A percentile compares a stretch with the other conserved stretches of the same genome.
phyloP scores from a whole-genome alignment of 2,797 vertebrate species.

The Synaphobranchus kaupii region DNA sequence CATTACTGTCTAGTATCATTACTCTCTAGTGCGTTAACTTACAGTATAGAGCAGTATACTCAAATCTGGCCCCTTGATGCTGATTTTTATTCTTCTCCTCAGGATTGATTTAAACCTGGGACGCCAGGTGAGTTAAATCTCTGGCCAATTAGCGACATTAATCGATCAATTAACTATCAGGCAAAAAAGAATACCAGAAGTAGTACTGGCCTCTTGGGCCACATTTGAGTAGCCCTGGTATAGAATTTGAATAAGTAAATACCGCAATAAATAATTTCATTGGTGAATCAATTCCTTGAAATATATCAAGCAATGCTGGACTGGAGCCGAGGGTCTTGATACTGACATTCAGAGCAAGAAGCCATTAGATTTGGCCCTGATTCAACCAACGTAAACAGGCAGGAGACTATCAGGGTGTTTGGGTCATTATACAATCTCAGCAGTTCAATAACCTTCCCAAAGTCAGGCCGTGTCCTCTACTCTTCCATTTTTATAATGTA shows the following conservation, averaged over 20 bases:
- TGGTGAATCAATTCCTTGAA: background rate
- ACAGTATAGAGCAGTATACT: no score
- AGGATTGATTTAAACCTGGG: background rate
- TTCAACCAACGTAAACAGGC: background rate
- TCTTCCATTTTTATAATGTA: slow-evolving; percentile 36
- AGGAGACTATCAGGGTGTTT: background rate
- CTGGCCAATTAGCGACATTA: background rate
- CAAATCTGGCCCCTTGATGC: no score
- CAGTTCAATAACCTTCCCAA: slow-evolving; percentile 37
- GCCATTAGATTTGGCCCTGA: background rate
- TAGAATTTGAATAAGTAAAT: background rate
- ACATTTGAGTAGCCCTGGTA: background rate
- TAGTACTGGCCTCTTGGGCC: background rate
- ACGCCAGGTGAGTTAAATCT: background rate
- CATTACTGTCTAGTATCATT: background rate
- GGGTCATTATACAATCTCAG: slow-evolving; percentile 18
- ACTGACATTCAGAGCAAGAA: background rate
- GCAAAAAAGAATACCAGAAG: background rate
- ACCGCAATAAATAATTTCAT: background rate
- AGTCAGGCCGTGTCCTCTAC: slow-evolving; percentile 31
- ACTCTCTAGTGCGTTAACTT: background rate
- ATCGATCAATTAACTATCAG: background rate
- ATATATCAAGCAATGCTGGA: background rate
- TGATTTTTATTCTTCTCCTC: background rate
- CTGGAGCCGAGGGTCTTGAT: background rate